These are phyloP conservation scores for Hypsibius dujardini DNA, from an alignment of 1,140 invertebrate genomes.

Conservation along the genomic window DNA sequence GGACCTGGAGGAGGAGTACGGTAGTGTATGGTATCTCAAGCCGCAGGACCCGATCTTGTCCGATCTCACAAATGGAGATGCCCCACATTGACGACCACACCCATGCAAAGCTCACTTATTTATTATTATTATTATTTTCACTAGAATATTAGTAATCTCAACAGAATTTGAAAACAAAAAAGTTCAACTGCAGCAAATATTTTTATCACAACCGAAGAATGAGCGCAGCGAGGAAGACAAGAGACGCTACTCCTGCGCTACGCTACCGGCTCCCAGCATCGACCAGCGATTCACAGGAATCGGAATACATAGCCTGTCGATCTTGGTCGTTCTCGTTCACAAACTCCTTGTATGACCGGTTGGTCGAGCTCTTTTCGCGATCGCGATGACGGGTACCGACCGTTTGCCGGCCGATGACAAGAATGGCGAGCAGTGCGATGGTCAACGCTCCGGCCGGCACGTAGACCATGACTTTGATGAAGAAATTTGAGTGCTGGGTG, in stretches of 20 bases:
- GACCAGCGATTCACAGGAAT: not conserved
- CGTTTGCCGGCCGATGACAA: not conserved
- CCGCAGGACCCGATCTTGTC: no score
- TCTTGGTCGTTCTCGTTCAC: not conserved
- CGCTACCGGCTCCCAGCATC: no score
- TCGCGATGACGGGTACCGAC: not conserved
- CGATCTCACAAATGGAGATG: no score
- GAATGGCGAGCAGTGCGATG: not conserved
- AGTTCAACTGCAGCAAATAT: no score
- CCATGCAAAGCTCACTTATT: no score
- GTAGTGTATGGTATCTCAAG: not conserved
- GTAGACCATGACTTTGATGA: constrained; percentile 10
- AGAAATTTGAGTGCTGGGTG: not conserved
- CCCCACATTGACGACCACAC: no score
- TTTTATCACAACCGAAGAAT: no score
- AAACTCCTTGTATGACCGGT: not conserved
- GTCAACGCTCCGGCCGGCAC: not conserved
- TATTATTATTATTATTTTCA: no score
- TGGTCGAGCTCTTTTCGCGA: not conserved
- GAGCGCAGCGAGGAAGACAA: no score
- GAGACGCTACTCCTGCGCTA: no score
- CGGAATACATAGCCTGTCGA: not conserved
- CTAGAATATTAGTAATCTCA: no score
- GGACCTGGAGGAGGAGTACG: constrained; percentile 7
- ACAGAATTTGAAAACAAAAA: no score